Conservation (phyloP, 2,113 vertebrate genomes). For the Festucalex cinctus region DNA sequence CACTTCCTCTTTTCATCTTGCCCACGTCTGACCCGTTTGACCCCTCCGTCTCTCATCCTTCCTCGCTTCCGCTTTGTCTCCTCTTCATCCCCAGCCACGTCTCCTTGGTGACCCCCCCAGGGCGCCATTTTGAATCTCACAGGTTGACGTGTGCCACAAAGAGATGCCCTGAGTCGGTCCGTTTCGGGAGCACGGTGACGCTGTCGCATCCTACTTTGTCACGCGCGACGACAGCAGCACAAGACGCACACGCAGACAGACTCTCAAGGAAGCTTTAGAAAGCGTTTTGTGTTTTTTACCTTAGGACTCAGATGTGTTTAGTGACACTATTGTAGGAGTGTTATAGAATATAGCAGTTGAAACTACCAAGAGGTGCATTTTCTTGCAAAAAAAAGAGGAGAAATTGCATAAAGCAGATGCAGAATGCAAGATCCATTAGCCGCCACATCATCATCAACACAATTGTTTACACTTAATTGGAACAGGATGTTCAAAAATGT, state of each 20-base stretch:
- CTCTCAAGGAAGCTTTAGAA: conserved; percentile 40
- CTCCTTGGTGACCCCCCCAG: conserved; percentile 41
- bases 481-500: background rate
- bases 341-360: too few species aligned
- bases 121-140: conserved; percentile 40
- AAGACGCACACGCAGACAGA: conserved; percentile 5
- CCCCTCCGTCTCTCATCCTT: conserved; percentile 8
- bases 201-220: conserved; percentile 59
- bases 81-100: conserved; percentile 10
- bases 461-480: background rate
- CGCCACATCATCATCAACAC: background rate
- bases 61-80: conserved; percentile 1
- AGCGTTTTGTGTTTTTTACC: conserved; percentile 4
- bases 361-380: too few species aligned
- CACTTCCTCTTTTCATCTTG: conserved; percentile 29
- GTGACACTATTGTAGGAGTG: too few species aligned
- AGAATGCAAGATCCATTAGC: too few species aligned
- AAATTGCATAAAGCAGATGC: background rate
- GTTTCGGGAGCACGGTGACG: conserved; percentile 53
- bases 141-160: conserved; percentile 28
- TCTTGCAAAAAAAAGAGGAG: background rate
- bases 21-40: conserved; percentile 26
- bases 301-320: background rate
- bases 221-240: conserved; percentile 29
- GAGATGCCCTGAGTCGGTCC: conserved; percentile 60